Base-by-base conservation (phyloP, 2,797 vertebrate species). In the Eutrigla gurnardus region DNA sequence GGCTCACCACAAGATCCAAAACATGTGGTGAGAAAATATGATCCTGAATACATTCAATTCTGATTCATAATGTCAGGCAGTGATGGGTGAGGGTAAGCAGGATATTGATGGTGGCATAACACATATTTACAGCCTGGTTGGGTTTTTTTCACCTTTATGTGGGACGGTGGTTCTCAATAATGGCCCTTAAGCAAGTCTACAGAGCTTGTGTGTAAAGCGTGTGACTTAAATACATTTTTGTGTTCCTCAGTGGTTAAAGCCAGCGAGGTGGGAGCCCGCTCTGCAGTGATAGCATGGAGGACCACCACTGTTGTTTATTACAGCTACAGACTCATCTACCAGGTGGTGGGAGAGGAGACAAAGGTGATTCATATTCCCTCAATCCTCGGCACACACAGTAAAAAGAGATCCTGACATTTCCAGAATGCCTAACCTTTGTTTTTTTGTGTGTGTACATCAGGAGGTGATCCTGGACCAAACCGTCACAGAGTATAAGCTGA, bases 271-370 rank as follows among this genome's bases (percentile, higher is more conserved):
- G 93, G 91, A 0, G 79, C 95, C 59, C 94, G 93, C 17, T 94
- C 92, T 3, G 95, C 94, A 47, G 76, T 94, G 75, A 92, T 97
- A 53, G 80, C 90, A 37, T 97, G 96, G 96, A 96, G 80, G 53
- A 81, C 89, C 0, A 89, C 93, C 3, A 80, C 73, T 6, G 77
- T 89, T 32, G 40, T 93, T 11, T 95, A 96, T 62, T 94, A 94
- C 73, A 95, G 95, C 76, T 98, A 98, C 86, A 94, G 94, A 83
- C 84, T 98, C 33, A 94, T 92, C 79, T 97, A 95, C 67, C 93
- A 95, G 73, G 90, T 91, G 7, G 90, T 82, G 2, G 93, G 92
- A 46, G 93, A 94, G 50, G 92, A 94, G 65, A 72, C 90, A 67
- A 94, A 95, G 96, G 97, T 97, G 70, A 70, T 46, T 37, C 33